A percentile compares a stretch with the other conserved stretches of the same genome.
Evolutionary conservation across 2,797 vertebrate species (phyloP).

Genomic region (Onychomys arenicola): DNA sequence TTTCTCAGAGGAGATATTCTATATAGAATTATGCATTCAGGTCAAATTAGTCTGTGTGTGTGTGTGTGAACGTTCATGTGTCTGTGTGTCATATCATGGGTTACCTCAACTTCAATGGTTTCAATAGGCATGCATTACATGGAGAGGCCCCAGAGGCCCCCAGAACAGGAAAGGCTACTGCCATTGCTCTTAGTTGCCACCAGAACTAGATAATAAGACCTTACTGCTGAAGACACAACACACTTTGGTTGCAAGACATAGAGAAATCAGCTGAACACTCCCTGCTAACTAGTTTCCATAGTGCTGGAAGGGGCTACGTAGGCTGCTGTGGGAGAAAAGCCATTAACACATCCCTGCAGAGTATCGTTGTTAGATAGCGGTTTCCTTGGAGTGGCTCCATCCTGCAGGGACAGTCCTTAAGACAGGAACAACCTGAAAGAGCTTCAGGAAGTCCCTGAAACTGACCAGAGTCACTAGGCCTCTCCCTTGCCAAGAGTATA

Average conservation of each 20-base stretch:
- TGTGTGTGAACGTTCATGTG: not conserved
- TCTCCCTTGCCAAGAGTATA: not conserved
- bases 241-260: too few species aligned
- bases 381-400: not conserved
- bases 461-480: not conserved
- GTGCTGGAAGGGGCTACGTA: not conserved
- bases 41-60: not conserved
- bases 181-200: not conserved
- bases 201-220: not conserved
- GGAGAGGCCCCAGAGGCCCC: not conserved
- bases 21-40: conserved; percentile 3
- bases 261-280: not conserved
- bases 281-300: not conserved
- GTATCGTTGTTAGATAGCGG: not conserved
- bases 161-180: not conserved
- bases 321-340: not conserved
- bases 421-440: not conserved
- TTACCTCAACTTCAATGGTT: conserved; percentile 48
- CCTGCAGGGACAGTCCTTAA: not conserved
- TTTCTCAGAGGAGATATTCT: not conserved
- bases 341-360: not conserved
- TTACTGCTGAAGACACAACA: not conserved
- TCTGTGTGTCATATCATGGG: not conserved
- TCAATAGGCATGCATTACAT: not conserved
- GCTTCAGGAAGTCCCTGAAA: not conserved